These are phyloP conservation scores for Ardeotis arabs DNA, from an alignment of 2,113 vertebrate species.

Conservation along the genomic window DNA sequence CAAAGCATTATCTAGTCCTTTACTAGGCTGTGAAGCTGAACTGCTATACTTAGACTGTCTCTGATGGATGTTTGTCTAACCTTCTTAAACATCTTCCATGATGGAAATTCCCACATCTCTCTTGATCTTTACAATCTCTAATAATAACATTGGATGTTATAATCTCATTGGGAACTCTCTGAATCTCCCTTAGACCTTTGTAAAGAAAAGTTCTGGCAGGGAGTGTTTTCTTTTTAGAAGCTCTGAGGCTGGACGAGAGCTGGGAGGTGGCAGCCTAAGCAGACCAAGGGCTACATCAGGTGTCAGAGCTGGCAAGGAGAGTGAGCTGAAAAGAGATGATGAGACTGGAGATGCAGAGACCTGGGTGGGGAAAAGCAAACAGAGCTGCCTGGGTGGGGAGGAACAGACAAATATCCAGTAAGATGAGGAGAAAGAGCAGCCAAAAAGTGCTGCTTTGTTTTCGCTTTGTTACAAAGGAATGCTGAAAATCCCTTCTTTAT, in stretches of 20 bases:
- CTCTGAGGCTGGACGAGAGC: neutral
- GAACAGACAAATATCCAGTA: slow-evolving; percentile 33
- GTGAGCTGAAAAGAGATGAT: neutral
- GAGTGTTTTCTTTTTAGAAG: neutral
- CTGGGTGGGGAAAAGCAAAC: slow-evolving; percentile 44
- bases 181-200: neutral
- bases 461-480: neutral
- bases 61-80: neutral
- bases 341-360: neutral
- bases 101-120: neutral
- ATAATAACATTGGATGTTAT: neutral
- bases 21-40: neutral
- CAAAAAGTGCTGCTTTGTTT: slow-evolving; percentile 39
- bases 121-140: neutral
- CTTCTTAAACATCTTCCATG: neutral
- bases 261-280: neutral
- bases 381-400: slow-evolving; percentile 45
- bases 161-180: neutral
- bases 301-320: neutral
- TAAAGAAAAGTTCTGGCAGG: neutral
- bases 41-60: neutral
- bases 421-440: slow-evolving; percentile 25
- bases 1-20: neutral
- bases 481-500: slow-evolving; percentile 10
- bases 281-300: slow-evolving; percentile 15